phyloP scores from a whole-genome alignment of 2,113 vertebrate species.

The Trogon surrucura region DNA sequence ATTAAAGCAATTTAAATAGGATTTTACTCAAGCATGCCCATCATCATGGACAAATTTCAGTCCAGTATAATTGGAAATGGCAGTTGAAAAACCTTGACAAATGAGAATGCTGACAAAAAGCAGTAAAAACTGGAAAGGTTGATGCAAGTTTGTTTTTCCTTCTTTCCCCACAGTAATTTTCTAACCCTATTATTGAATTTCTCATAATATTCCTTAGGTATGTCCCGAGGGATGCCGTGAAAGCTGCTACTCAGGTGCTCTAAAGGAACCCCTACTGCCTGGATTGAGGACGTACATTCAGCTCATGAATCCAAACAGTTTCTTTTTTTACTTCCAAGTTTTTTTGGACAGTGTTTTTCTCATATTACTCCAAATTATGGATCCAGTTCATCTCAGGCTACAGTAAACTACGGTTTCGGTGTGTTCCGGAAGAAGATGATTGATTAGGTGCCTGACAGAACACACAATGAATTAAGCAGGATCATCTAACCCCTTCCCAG shows the following conservation, averaged over 20 bases:
- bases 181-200: not conserved
- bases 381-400: not conserved
- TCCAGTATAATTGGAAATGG: slow-evolving; percentile 4
- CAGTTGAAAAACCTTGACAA: slow-evolving; percentile 8
- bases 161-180: not conserved
- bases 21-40: not conserved
- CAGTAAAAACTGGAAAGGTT: not conserved
- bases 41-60: not conserved
- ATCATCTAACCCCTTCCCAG: not conserved
- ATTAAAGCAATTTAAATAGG: slow-evolving; percentile 27
- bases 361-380: not conserved
- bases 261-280: not conserved
- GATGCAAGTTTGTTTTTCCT: not conserved
- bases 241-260: not conserved
- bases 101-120: not conserved
- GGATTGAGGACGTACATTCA: not conserved
- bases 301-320: not conserved
- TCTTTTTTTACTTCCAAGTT: not conserved
- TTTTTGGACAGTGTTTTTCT: not conserved
- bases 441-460: not conserved
- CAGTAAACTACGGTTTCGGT: not conserved
- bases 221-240: not conserved
- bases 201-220: not conserved
- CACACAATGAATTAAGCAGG: not conserved
- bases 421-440: not conserved